These are phyloP conservation scores for Nansenia antarctica DNA, from an alignment of 2,113 vertebrate species.

Conservation along the genomic window DNA sequence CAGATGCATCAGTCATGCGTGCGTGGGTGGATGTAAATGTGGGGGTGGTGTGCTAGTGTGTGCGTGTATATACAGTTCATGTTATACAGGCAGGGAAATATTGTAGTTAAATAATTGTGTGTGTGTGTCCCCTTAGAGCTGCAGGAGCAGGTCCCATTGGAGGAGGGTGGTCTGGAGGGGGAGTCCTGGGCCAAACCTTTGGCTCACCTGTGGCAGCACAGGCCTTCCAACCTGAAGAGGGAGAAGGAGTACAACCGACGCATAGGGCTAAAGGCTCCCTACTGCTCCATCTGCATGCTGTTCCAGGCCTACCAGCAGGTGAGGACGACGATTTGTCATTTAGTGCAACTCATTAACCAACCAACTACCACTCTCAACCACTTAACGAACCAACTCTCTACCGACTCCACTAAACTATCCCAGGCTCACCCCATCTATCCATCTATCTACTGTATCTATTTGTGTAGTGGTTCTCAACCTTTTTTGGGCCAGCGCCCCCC, in stretches of 20 bases:
- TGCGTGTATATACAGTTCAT: too few species aligned
- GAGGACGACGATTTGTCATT: constrained; percentile 14
- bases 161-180: constrained; percentile 87
- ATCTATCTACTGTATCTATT: too few species aligned
- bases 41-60: not conserved
- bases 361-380: too few species aligned
- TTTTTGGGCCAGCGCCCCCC: too few species aligned
- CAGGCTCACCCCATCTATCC: too few species aligned
- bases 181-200: constrained; percentile 93
- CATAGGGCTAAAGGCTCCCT: constrained; percentile 85
- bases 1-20: too few species aligned
- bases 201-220: constrained; percentile 92
- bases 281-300: constrained; percentile 90
- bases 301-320: constrained; percentile 89
- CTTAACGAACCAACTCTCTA: too few species aligned
- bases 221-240: constrained; percentile 86
- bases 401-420: too few species aligned
- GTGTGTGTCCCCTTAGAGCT: constrained; percentile 76
- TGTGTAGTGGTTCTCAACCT: too few species aligned
- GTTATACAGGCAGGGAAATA: too few species aligned
- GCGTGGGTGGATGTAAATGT: not conserved
- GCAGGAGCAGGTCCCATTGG: constrained; percentile 75
- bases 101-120: too few species aligned
- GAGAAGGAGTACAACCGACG: constrained; percentile 89
- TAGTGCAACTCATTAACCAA: too few species aligned